Conservation (phyloP, 2,797 vertebrate genomes). For the Macropus fuliginosus region DNA sequence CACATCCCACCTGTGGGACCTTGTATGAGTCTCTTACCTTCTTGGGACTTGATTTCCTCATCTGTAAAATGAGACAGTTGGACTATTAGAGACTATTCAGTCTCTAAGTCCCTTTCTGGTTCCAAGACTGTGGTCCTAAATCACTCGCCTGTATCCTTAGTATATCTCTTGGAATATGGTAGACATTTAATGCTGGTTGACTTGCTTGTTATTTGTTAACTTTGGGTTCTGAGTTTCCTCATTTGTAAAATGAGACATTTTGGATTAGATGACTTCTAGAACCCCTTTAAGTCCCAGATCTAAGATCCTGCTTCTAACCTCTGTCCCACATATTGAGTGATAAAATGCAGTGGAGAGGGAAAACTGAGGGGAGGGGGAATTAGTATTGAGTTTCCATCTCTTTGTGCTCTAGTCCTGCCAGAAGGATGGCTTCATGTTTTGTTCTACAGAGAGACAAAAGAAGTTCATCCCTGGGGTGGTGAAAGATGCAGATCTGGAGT, state of each 20-base stretch:
- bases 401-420: background rate
- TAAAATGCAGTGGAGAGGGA: background rate
- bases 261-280: background rate
- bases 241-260: background rate
- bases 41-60: background rate
- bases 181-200: background rate
- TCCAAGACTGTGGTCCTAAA: background rate
- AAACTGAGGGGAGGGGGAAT: background rate
- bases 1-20: background rate
- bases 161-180: background rate
- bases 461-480: background rate
- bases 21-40: background rate
- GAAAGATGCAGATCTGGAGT: background rate
- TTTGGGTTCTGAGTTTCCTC: background rate
- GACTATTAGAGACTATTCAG: background rate
- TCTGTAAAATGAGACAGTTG: background rate
- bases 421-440: background rate
- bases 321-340: background rate
- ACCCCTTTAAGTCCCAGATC: background rate
- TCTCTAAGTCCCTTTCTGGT: background rate
- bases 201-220: background rate
- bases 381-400: background rate
- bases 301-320: background rate
- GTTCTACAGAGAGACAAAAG: background rate
- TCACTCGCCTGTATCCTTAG: background rate